Conservation (phyloP, 2,888 invertebrate genomes). For the Drosophila colorata region DNA sequence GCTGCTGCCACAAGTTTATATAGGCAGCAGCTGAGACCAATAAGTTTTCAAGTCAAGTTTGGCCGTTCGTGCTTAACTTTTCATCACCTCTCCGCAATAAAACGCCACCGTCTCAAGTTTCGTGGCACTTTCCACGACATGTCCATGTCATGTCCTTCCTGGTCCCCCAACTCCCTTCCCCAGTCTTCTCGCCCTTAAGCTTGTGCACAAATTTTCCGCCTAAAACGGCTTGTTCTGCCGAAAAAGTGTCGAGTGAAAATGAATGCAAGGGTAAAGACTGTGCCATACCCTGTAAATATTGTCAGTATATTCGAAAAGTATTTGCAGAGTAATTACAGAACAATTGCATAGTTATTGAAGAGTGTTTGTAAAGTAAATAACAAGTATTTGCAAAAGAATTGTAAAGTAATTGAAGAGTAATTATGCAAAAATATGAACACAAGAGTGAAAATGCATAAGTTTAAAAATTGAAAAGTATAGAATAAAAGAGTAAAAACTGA, state of each 20-base stretch:
- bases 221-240: constrained; percentile 22
- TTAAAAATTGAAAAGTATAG: not conserved
- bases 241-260: not conserved
- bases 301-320: not conserved
- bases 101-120: constrained; percentile 36
- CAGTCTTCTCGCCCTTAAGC: not conserved
- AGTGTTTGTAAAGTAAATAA: not conserved
- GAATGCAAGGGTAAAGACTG: not conserved
- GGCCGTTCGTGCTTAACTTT: constrained; percentile 40
- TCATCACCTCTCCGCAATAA: constrained; percentile 42
- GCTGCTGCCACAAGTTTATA: constrained; percentile 46
- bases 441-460: too few relatives aligned
- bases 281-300: constrained; percentile 15
- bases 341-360: not conserved
- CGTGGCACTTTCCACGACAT: constrained; percentile 41
- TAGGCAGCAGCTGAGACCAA: constrained; percentile 42
- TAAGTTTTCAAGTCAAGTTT: constrained; percentile 52
- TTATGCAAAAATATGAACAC: not conserved
- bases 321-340: not conserved
- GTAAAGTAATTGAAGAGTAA: not conserved
- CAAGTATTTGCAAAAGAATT: constrained; percentile 1
- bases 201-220: constrained; percentile 34
- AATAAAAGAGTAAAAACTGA: too few relatives aligned
- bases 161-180: not conserved
- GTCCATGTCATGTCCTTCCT: constrained; percentile 20